Percentiles rank a stretch among this genome's conserved stretches.
These are phyloP conservation scores for Myotis yumanensis DNA, from an alignment of 2,113 vertebrate species.

Conservation along the genomic window DNA sequence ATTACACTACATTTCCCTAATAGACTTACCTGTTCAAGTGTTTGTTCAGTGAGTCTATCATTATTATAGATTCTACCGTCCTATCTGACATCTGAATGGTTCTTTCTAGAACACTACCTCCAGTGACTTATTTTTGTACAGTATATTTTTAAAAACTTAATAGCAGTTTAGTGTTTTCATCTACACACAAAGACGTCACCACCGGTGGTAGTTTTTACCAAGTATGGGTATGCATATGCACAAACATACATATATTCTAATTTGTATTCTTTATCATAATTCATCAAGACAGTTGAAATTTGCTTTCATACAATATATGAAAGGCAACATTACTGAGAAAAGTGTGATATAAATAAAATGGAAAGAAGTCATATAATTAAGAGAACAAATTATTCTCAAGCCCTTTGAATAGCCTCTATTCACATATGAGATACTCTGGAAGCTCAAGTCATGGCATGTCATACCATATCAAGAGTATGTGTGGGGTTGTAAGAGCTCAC, in stretches of 20 bases:
- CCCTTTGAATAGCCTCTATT: neutral
- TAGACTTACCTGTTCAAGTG: neutral
- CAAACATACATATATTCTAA: neutral
- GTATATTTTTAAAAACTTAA: neutral
- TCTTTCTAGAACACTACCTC: neutral
- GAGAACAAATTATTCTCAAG: slow-evolving; percentile 12
- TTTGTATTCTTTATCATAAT: neutral
- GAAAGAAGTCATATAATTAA: neutral
- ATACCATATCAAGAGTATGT: neutral
- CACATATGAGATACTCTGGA: neutral
- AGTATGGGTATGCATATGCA: neutral
- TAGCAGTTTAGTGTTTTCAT: neutral
- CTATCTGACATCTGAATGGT: neutral
- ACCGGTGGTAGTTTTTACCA: neutral
- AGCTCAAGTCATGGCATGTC: neutral
- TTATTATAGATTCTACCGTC: neutral
- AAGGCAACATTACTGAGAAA: neutral
- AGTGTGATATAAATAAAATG: neutral
- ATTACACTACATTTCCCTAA: neutral
- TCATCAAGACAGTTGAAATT: neutral
- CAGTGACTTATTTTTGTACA: neutral
- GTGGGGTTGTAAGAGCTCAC: neutral
- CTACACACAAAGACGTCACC: neutral
- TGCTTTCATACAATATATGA: neutral
- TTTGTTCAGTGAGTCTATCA: neutral